Percentiles rank a stretch among this genome's conserved stretches.
phyloP scores from a whole-genome alignment of 2,797 vertebrate species.

The Hafferia zeledoni region DNA sequence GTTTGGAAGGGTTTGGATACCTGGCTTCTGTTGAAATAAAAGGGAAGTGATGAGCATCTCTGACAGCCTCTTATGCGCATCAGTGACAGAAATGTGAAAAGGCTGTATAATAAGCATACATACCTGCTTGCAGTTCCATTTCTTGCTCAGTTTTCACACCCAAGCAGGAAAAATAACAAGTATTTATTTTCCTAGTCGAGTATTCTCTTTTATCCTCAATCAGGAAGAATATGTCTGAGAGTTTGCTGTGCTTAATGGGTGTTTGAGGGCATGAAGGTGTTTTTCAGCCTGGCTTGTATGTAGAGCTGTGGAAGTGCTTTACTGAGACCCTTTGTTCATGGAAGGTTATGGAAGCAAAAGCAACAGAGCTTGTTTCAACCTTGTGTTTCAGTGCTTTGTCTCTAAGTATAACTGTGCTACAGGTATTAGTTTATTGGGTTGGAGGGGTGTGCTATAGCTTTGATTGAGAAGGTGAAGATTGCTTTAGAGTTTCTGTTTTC shows the following conservation, averaged over 20 bases:
- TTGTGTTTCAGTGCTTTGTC: background rate
- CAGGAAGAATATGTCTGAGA: background rate
- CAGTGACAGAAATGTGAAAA: background rate
- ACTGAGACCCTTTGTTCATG: conserved; percentile 8
- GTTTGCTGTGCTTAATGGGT: background rate
- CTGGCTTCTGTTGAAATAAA: background rate
- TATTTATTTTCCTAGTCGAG: background rate
- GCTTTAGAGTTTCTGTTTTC: conserved; percentile 73
- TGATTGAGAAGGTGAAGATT: conserved; percentile 67
- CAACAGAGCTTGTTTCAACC: background rate
- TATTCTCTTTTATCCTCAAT: background rate
- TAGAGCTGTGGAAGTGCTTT: background rate
- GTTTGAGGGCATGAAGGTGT: conserved; percentile 1
- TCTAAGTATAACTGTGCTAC: background rate
- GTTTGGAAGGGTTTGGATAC: background rate
- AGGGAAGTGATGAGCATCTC: background rate
- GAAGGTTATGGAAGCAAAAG: background rate
- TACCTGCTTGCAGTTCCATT: background rate
- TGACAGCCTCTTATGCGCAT: background rate
- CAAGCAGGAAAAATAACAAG: background rate
- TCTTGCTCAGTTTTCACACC: background rate
- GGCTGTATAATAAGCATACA: background rate
- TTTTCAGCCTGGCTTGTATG: conserved; percentile 3
- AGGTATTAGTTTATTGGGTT: background rate
- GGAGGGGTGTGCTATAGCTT: conserved; percentile 1